These are phyloP conservation scores for Azemiops feae DNA, from an alignment of 2,113 vertebrate species.

Conservation along the genomic window DNA sequence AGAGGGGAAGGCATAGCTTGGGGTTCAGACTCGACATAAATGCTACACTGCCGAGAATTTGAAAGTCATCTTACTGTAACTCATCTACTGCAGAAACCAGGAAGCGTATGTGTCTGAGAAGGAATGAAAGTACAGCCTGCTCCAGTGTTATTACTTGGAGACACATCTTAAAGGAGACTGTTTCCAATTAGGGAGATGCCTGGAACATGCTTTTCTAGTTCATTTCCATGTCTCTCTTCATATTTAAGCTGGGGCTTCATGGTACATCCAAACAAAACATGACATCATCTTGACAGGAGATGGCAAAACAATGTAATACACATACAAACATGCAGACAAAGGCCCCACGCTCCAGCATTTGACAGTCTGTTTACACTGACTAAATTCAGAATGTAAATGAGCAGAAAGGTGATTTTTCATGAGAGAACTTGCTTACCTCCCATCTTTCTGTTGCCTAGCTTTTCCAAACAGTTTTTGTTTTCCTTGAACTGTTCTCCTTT, in stretches of 20 bases:
- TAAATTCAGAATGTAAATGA: neutral
- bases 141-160: neutral
- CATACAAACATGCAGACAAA: neutral
- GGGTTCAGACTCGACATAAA: neutral
- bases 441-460: neutral
- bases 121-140: neutral
- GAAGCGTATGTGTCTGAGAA: neutral
- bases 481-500: neutral
- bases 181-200: constrained; percentile 4
- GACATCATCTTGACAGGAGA: neutral
- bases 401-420: neutral
- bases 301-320: neutral
- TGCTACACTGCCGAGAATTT: rapidly evolving
- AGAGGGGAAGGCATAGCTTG: neutral
- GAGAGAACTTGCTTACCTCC: neutral
- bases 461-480: neutral
- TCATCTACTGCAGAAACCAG: neutral
- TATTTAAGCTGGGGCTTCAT: neutral
- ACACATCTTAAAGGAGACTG: neutral
- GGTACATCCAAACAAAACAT: neutral
- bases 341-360: neutral
- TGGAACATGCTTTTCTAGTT: neutral
- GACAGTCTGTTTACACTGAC: neutral
- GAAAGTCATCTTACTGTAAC: neutral
- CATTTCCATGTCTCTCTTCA: neutral